A percentile compares a stretch with the other conserved stretches of the same genome.
These are phyloP conservation scores for Myodes glareolus DNA, from an alignment of 2,113 vertebrate species.

Conservation along the genomic window DNA sequence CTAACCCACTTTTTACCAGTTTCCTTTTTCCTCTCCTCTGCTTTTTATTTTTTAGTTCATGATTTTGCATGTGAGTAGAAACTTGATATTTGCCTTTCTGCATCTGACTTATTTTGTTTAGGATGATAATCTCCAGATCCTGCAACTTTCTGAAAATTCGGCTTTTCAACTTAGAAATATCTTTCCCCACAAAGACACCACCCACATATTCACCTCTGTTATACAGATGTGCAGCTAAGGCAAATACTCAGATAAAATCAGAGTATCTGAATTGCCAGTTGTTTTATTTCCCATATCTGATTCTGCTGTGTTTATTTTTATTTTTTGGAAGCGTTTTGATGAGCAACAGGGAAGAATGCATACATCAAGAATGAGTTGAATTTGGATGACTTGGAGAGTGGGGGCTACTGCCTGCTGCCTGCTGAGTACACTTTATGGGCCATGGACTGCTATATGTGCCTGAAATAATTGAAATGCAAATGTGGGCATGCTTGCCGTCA, in stretches of 20 bases:
- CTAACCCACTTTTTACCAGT: neutral
- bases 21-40: too few species aligned
- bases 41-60: neutral
- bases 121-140: neutral
- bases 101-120: neutral
- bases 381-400: neutral
- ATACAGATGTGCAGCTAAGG: neutral
- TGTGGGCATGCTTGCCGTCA: constrained; percentile 76
- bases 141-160: neutral
- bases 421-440: constrained; percentile 82
- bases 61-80: neutral
- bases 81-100: neutral
- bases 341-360: neutral
- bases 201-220: neutral
- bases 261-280: neutral
- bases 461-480: constrained; percentile 78
- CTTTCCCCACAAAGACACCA: neutral
- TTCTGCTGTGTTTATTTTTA: neutral
- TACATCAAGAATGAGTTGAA: neutral
- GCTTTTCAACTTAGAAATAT: neutral
- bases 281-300: neutral
- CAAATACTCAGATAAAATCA: neutral
- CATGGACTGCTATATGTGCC: constrained; percentile 67
- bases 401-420: neutral
- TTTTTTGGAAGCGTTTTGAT: neutral